A percentile compares a stretch with the other conserved stretches of the same genome.
Evolutionary conservation across 2,113 vertebrate genomes (phyloP).

Genomic region (Rostratula benghalensis): DNA sequence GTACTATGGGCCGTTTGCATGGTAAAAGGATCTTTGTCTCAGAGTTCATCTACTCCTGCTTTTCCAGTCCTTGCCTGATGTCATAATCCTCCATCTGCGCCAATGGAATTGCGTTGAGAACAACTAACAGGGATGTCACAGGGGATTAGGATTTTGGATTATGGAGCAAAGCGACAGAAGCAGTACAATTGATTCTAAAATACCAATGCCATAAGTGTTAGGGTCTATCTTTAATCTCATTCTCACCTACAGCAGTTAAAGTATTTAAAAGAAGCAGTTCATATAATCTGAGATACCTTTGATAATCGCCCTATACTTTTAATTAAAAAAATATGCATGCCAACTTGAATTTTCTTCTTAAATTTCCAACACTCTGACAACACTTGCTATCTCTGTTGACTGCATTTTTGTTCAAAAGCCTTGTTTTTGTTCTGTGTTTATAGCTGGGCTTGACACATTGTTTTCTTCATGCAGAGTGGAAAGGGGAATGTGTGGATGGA

Average conservation of each 20-base stretch:
- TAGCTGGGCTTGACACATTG: background rate
- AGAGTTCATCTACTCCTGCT: slow-evolving; percentile 7
- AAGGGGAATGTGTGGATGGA: background rate
- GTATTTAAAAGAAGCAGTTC: background rate
- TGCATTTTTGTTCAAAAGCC: background rate
- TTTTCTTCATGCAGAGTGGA: background rate
- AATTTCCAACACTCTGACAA: background rate
- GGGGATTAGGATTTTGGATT: slow-evolving; percentile 50
- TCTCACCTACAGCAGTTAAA: background rate
- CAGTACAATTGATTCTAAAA: slow-evolving; percentile 11
- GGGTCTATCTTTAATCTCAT: slow-evolving; percentile 12
- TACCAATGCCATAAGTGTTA: background rate
- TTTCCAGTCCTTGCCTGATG: background rate
- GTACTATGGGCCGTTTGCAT: background rate
- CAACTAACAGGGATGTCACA: slow-evolving; percentile 38
- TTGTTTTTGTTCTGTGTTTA: background rate
- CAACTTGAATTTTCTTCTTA: background rate
- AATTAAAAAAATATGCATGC: background rate
- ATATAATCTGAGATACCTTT: background rate
- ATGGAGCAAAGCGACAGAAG: background rate
- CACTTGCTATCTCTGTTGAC: background rate
- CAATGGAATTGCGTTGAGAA: slow-evolving; percentile 31
- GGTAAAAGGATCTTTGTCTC: slow-evolving; percentile 17
- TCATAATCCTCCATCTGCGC: slow-evolving; percentile 35
- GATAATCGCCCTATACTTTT: background rate